Conservation (phyloP, 2,888 invertebrate species). For the Bellardia pandia region DNA sequence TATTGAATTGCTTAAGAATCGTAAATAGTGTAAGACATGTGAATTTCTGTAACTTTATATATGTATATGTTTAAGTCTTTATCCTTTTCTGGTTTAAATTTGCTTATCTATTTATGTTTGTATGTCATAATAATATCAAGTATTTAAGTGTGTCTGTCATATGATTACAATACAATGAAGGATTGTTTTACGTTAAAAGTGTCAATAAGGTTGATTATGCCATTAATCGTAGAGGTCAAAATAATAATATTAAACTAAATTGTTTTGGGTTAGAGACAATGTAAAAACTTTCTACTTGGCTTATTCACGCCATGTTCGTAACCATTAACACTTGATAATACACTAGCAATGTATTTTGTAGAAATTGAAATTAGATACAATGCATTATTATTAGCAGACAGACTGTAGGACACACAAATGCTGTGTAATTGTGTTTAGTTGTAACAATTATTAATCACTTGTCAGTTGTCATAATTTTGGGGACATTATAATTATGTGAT, state of each 20-base stretch:
- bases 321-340: not conserved
- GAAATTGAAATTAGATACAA: not conserved
- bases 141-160: not conserved
- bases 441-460: not conserved
- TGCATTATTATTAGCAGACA: not conserved
- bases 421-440: not conserved
- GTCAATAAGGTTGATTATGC: slow-evolving; percentile 56
- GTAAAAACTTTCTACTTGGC: not conserved
- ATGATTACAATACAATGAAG: slow-evolving; percentile 5
- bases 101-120: slow-evolving; percentile 1
- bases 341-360: too few relatives aligned
- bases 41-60: not conserved
- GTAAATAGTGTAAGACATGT: slow-evolving; percentile 18
- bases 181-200: slow-evolving; percentile 34
- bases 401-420: not conserved
- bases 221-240: slow-evolving; percentile 48
- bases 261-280: slow-evolving; percentile 15
- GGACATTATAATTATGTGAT: not conserved
- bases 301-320: not conserved
- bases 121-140: not conserved
- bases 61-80: not conserved
- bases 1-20: slow-evolving; percentile 27
- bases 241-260: slow-evolving; percentile 56
- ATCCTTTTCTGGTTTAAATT: slow-evolving; percentile 22
- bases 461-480: not conserved